phyloP scores from a whole-genome alignment of 2,888 invertebrate genomes.

The Meta bourneti region DNA sequence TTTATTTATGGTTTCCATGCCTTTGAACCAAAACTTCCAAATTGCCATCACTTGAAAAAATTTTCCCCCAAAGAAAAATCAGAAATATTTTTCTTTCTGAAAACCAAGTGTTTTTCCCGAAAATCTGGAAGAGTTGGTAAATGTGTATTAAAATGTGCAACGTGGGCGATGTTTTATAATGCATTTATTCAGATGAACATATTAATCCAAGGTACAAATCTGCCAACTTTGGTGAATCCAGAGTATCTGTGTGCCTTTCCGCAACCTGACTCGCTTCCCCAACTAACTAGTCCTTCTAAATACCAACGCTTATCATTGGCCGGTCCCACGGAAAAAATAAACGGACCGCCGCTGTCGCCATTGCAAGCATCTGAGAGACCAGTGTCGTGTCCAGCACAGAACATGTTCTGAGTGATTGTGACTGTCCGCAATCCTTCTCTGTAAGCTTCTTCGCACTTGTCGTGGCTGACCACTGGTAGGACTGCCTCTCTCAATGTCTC shows the following conservation, averaged over 20 bases:
- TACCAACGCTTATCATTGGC: constrained; percentile 44
- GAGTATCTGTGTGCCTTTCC: constrained; percentile 50
- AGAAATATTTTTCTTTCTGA: no score
- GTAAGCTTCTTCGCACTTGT: constrained; percentile 64
- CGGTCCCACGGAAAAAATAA: constrained; percentile 45
- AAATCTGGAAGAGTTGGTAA: no score
- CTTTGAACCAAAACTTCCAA: no score
- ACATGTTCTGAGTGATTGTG: constrained; percentile 63
- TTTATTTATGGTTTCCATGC: no score
- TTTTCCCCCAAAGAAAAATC: no score
- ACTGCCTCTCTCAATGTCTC: constrained; percentile 41
- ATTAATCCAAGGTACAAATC: constrained; percentile 67
- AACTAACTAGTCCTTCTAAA: constrained; percentile 68
- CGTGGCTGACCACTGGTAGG: constrained; percentile 57
- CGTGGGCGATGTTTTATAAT: no score
- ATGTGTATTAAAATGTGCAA: no score
- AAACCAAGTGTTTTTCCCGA: no score
- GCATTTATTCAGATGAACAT: constrained; percentile 45
- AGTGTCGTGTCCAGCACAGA: constrained; percentile 56
- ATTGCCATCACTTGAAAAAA: no score
- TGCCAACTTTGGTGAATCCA: constrained; percentile 62
- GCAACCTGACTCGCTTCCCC: constrained; percentile 67
- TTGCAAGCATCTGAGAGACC: constrained; percentile 52
- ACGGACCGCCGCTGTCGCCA: constrained; percentile 70
- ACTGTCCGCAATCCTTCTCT: constrained; percentile 42